Conservation (phyloP, 23 tunicate genomes). For the Aplidium turbinatum region DNA sequence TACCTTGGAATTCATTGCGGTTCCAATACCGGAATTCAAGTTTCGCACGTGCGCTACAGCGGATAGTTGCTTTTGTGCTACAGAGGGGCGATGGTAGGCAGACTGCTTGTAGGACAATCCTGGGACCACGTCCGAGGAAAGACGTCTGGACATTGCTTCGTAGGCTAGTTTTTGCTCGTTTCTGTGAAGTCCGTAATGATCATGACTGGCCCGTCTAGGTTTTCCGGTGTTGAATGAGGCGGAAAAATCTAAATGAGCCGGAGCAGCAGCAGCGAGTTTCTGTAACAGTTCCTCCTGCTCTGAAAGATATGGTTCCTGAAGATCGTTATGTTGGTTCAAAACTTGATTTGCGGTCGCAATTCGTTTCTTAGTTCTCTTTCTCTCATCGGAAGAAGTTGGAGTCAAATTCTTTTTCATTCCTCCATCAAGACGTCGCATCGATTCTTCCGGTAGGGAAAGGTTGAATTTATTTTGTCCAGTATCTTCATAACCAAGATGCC, state of each 20-base stretch:
- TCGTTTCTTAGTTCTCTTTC: constrained; percentile 69
- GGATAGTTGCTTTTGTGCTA: constrained; percentile 13
- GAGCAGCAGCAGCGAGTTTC: too few species aligned
- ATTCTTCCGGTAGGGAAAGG: too few species aligned
- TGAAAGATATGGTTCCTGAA: background rate
- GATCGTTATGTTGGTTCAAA: background rate
- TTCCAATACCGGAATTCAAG: constrained; percentile 25
- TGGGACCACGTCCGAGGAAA: background rate
- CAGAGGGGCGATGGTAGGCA: constrained; percentile 4
- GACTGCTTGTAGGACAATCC: constrained; percentile 3
- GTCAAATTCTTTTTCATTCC: constrained; percentile 77
- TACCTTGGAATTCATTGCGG: too few species aligned
- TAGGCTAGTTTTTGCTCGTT: constrained; percentile 3
- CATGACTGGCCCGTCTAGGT: constrained; percentile 9
- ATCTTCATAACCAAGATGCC: too few species aligned
- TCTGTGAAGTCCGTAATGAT: background rate
- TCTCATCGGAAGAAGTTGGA: constrained; percentile 93
- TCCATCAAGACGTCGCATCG: too few species aligned
- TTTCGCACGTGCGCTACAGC: constrained; percentile 44
- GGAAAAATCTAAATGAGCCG: background rate
- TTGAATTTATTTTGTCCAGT: too few species aligned
- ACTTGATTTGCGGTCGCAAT: constrained; percentile 53
- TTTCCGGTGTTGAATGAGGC: constrained; percentile 18
- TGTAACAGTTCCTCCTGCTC: background rate
- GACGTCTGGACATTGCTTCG: constrained; percentile 12